Evolutionary conservation across 2,113 vertebrate genomes (phyloP).

Genomic region (Recurvirostra avosetta): DNA sequence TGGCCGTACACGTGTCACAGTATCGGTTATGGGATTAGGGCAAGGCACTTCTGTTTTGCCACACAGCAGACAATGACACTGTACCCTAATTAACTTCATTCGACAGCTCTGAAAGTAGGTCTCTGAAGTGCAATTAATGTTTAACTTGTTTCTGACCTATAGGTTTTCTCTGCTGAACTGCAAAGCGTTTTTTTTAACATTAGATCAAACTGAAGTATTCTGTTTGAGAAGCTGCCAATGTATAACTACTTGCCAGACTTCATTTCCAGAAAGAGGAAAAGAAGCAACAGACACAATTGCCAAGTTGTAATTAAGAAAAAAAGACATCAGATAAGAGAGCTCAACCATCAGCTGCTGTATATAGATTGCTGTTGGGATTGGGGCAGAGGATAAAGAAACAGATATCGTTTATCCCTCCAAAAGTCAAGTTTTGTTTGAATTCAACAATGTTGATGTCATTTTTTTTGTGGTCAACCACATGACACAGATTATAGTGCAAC

Average conservation of each 20-base stretch:
- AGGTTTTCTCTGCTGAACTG: not conserved
- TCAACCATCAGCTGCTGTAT: not conserved
- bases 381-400: not conserved
- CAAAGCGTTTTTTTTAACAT: not conserved
- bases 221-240: not conserved
- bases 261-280: not conserved
- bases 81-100: not conserved
- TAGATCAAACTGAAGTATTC: not conserved
- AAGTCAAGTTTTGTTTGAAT: not conserved
- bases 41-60: not conserved
- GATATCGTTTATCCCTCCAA: not conserved
- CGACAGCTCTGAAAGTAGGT: not conserved
- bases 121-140: not conserved
- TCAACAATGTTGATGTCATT: not conserved
- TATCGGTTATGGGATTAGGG: not conserved
- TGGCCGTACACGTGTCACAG: accelerated
- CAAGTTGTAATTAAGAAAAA: not conserved
- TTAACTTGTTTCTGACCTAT: not conserved
- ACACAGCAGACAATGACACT: not conserved
- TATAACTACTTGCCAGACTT: not conserved
- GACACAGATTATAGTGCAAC: not conserved
- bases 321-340: not conserved
- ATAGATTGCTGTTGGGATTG: not conserved
- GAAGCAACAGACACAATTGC: not conserved
- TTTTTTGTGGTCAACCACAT: not conserved